Percentiles rank a stretch among this genome's conserved stretches.
Evolutionary conservation across 1,140 invertebrate genomes (phyloP).

Genomic region (Hyles euphorbiae): DNA sequence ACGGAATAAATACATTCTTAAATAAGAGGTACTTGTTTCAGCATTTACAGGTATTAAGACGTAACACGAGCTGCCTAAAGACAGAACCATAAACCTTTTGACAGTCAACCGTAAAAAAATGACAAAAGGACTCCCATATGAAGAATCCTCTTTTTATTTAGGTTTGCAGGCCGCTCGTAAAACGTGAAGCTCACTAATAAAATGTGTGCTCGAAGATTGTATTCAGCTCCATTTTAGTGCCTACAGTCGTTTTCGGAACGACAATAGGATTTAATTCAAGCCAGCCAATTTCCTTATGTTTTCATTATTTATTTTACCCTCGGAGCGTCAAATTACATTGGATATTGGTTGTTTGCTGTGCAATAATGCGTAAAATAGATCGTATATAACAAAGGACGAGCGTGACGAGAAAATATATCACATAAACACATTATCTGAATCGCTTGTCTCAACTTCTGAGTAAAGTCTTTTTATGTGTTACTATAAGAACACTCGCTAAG

Average conservation of each 20-base stretch:
- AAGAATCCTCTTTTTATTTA: conserved; percentile 46
- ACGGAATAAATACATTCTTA: too few relatives aligned
- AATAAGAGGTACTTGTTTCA: conserved; percentile 16
- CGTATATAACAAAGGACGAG: background rate
- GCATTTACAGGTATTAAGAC: conserved; percentile 22
- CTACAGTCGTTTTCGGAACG: conserved; percentile 17
- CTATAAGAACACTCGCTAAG: too few relatives aligned
- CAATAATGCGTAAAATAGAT: conserved; percentile 4
- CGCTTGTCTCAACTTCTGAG: too few relatives aligned
- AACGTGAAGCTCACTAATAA: conserved; percentile 36
- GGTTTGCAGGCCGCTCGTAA: conserved; percentile 35
- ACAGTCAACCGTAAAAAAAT: conserved; percentile 45
- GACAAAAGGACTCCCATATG: conserved; percentile 46
- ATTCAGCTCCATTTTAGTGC: conserved; percentile 13
- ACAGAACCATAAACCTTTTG: conserved; percentile 44
- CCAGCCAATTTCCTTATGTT: conserved; percentile 17
- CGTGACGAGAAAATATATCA: too few relatives aligned
- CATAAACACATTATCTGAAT: too few relatives aligned
- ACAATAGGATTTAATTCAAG: conserved; percentile 21
- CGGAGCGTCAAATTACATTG: conserved; percentile 13
- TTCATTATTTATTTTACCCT: conserved; percentile 12
- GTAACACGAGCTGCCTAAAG: conserved; percentile 20
- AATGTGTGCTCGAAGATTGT: conserved; percentile 31
- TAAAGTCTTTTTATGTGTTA: too few relatives aligned
- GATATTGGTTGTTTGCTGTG: conserved; percentile 10